Conservation (phyloP, 1,140 invertebrate genomes). For the Zeugodacus cucurbitae region DNA sequence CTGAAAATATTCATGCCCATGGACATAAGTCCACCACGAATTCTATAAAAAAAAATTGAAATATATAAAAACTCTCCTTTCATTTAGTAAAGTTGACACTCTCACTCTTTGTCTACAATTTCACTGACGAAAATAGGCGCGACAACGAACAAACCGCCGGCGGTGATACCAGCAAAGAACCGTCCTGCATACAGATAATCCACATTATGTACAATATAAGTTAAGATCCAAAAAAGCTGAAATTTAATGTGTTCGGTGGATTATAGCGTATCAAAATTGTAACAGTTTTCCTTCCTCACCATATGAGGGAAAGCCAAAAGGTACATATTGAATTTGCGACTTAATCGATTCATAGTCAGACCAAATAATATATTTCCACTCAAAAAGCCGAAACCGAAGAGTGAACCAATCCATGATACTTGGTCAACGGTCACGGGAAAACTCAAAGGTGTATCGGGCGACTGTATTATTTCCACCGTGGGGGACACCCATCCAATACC, state of each 20-base stretch:
- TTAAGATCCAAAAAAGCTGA: conserved; percentile 59
- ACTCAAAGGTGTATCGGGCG: conserved; percentile 50
- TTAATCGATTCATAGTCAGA: conserved; percentile 62
- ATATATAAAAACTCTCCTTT: background rate
- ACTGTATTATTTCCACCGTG: conserved; percentile 54
- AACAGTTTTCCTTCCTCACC: conserved; percentile 46
- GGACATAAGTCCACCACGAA: conserved; percentile 82
- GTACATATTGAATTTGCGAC: conserved; percentile 66
- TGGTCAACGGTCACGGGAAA: conserved; percentile 54
- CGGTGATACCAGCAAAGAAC: conserved; percentile 65
- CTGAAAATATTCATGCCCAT: conserved; percentile 85
- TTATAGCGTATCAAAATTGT: background rate
- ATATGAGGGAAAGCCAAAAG: conserved; percentile 63
- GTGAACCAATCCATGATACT: conserved; percentile 63
- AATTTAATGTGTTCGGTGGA: background rate
- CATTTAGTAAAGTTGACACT: no score
- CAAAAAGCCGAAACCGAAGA: conserved; percentile 58
- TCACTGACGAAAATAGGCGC: conserved; percentile 67
- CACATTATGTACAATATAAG: conserved; percentile 62
- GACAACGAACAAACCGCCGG: conserved; percentile 62
- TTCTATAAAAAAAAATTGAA: conserved; percentile 67
- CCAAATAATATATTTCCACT: conserved; percentile 61
- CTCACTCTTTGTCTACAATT: conserved; percentile 59
- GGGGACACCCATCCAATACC: conserved; percentile 68
- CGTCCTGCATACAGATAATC: conserved; percentile 63